phyloP scores from a whole-genome alignment of 2,888 invertebrate genomes.

The Nephrotoma guestfalica region DNA sequence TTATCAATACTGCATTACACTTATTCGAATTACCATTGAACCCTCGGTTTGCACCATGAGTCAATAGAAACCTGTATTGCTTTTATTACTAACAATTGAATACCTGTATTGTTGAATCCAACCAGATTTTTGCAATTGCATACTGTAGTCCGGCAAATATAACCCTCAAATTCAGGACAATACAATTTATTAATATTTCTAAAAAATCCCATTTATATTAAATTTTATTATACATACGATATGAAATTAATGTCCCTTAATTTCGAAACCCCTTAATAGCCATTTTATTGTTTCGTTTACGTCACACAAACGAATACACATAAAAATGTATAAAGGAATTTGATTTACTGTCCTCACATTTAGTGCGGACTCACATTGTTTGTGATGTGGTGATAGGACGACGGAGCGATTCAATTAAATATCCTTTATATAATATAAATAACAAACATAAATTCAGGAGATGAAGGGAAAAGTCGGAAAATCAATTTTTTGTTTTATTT shows the following conservation, averaged over 20 bases:
- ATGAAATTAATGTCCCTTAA: neutral
- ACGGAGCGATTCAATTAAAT: neutral
- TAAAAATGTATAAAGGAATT: neutral
- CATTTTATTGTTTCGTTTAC: neutral
- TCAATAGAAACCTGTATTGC: no score
- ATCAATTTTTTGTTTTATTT: neutral
- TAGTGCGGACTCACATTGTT: neutral
- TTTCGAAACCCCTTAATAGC: neutral
- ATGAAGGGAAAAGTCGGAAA: neutral
- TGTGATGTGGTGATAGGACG: neutral
- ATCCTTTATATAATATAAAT: neutral
- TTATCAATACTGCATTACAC: no score
- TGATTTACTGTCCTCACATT: neutral
- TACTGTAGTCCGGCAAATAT: no score
- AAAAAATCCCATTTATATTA: neutral
- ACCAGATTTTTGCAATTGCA: no score
- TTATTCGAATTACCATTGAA: no score
- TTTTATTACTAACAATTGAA: no score
- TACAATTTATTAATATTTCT: neutral
- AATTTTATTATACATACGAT: neutral
- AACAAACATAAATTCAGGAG: neutral
- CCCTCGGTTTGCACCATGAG: no score
- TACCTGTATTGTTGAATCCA: no score
- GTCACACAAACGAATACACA: neutral
- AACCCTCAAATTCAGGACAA: neutral